Base-by-base conservation (phyloP, 2,888 invertebrate species). In the Nudaria mundana region DNA sequence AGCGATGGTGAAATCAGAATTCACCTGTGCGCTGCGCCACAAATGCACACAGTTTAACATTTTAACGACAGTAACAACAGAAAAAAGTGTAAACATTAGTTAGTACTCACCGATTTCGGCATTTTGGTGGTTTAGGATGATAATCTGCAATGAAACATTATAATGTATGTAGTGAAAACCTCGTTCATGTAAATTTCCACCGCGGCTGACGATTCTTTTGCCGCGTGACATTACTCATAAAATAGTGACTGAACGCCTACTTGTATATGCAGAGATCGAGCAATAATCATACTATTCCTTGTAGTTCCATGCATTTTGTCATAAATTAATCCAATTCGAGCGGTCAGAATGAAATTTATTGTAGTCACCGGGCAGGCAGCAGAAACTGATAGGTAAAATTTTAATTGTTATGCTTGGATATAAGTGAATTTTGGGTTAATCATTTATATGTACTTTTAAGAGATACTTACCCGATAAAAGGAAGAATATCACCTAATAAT, bases 21-120 rank as follows among this genome's bases (percentile, higher is more conserved):
- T 20, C 66, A 71, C 65, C 66, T 70, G 69, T 51, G 55, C 55
- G 58, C 68, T 51, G 55, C 55, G 57, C 57, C 42, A 50, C 44
- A 46, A 35, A 46, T 33, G 36, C 14, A 36, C 29, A 16, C 31
- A 38, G 31, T 38, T 33, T 8, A 15, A 8, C 30, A 6, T 12
- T 32, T 23, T 37, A n/a, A 25, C 13, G 25, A 40, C 32, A 38
- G 22, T 37, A 37, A 46, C 28, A 10, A 31, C 40, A 29, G 28
- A 43, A 30, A 30, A 26, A 31, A 46, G 56, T 37, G 49, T 56
- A 58, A 55, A 57, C 50, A 54, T 13, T 22, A 40, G 42, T 13
- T 22, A 40, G 41, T 64, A 91, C 91, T 91, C 72, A 91, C 91
- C 81, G 91, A 91, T 91, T 91, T 91, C 80, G 91, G 91, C 90